Evolutionary conservation across 2,113 vertebrate species (phyloP), one percentile per base, ranked within the genome.

Genomic region (Anguilla japonica): DNA sequence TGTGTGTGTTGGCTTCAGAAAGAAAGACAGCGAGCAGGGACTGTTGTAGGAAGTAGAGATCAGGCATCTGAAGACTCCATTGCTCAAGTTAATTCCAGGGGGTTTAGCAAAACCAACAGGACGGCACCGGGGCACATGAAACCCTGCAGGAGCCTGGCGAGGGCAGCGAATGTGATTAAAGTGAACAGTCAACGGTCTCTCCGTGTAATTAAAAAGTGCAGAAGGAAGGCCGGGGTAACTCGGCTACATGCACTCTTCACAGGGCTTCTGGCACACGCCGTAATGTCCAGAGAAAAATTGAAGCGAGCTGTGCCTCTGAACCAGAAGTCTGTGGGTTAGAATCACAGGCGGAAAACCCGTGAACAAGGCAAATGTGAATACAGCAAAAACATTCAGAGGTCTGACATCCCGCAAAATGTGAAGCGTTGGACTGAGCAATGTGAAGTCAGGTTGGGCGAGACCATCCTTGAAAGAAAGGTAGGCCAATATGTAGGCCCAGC

Each of bases 201-300:
- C 90, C 92, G 88, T 90, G 92, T 92, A 92, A 94, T 92, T 86
- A 94, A 92, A 91, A 88, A 92, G 84, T 88, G 87, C 91, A 89
- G 91, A 46, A 41, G 89, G 81, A 82, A 43, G 1, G 82, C 79
- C 81, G 46, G 83, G 22, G 56, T 15, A 83, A 84, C 87, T 86
- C 4, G 79, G 80, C 56, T 1, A 22, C 5, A 20, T 0, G 20
- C 20, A 1, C 60, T 67, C 18, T 67, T 60, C 13, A 1, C 56
- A 15, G 56, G 22, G 60, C 5, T 26, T 11, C 26, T 67, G 3
- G 20, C 60, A 26, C 22, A 26, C 22, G 57, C 57, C 11, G 11
- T 60, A 60, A 14, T 1, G 14, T 20, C 14, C 3, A 14, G 18
- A 20, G 57, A 20, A 16, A 60, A 60, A 60, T 20, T 7, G 11